Conservation (phyloP, 2,888 invertebrate genomes). For the Hirtodrosophila cameraria region DNA sequence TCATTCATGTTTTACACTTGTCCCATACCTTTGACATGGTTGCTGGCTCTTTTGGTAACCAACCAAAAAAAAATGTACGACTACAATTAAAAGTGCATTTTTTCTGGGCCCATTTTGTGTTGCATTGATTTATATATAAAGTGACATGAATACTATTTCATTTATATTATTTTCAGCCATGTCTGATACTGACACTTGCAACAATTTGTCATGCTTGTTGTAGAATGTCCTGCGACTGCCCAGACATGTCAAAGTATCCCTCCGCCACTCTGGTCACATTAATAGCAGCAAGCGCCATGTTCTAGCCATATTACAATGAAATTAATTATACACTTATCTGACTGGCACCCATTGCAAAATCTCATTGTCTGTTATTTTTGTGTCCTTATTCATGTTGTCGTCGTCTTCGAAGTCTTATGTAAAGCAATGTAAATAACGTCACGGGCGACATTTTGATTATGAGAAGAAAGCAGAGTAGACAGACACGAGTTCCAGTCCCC, state of each 20-base stretch:
- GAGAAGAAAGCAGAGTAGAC: constrained; percentile 21
- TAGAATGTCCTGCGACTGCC: constrained; percentile 1
- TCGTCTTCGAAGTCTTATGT: constrained; percentile 45
- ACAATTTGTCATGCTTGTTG: constrained; percentile 47
- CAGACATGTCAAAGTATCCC: neutral
- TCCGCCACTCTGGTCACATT: neutral
- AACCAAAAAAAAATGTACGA: constrained; percentile 17
- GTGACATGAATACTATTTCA: constrained; percentile 10
- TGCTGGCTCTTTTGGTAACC: constrained; percentile 5
- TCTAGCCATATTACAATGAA: constrained; percentile 43
- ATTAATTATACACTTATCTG: constrained; percentile 69
- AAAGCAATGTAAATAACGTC: constrained; percentile 70
- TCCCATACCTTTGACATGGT: neutral
- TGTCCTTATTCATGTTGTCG: constrained; percentile 9
- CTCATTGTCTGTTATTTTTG: constrained; percentile 46
- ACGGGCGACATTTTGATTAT: constrained; percentile 55
- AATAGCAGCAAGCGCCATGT: constrained; percentile 1
- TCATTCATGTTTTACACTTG: constrained; percentile 10
- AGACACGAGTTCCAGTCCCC: neutral
- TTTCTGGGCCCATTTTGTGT: constrained; percentile 15
- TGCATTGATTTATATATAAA: constrained; percentile 49
- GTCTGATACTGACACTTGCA: constrained; percentile 59
- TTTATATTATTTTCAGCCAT: constrained; percentile 32
- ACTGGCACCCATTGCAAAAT: constrained; percentile 47
- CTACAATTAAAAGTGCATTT: constrained; percentile 56